Evolutionary conservation across 2,113 vertebrate species (phyloP).

Genomic region (Himantopus leucocephalus): DNA sequence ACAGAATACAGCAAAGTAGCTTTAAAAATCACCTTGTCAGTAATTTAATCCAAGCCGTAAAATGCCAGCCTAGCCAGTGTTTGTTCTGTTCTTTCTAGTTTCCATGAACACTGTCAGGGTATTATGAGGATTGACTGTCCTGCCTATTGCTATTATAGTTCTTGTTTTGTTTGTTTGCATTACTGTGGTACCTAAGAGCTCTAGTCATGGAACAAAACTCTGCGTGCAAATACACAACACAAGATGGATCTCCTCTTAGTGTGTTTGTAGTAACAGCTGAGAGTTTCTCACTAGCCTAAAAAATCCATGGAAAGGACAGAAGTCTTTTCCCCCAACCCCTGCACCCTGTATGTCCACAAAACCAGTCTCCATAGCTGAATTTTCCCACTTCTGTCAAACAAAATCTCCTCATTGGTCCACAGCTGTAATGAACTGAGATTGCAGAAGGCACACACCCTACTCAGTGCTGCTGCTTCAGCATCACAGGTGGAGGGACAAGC

Average conservation of each 20-base stretch:
- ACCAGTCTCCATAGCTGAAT: neutral
- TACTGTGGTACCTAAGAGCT: conserved; percentile 2
- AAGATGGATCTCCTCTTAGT: neutral
- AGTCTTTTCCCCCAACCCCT: neutral
- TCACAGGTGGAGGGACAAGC: neutral
- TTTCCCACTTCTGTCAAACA: neutral
- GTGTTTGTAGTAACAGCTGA: neutral
- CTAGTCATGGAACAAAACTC: neutral
- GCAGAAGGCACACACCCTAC: neutral
- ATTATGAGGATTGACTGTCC: conserved; percentile 53
- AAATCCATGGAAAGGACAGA: neutral
- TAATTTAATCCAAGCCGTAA: neutral
- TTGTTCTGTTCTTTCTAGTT: conserved; percentile 28
- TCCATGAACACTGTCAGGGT: neutral
- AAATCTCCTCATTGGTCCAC: fast-evolving
- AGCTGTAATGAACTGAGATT: neutral
- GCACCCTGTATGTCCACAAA: neutral
- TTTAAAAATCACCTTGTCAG: neutral
- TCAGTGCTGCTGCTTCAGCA: neutral
- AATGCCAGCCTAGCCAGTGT: neutral
- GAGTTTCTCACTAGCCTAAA: neutral
- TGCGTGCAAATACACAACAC: neutral
- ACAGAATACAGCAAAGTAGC: neutral
- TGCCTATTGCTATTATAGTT: conserved; percentile 27
- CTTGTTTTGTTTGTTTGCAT: conserved; percentile 34